Percentiles rank a stretch among this genome's conserved stretches.
phyloP scores from a whole-genome alignment of 2,113 vertebrate species.

The Anas platyrhynchos region DNA sequence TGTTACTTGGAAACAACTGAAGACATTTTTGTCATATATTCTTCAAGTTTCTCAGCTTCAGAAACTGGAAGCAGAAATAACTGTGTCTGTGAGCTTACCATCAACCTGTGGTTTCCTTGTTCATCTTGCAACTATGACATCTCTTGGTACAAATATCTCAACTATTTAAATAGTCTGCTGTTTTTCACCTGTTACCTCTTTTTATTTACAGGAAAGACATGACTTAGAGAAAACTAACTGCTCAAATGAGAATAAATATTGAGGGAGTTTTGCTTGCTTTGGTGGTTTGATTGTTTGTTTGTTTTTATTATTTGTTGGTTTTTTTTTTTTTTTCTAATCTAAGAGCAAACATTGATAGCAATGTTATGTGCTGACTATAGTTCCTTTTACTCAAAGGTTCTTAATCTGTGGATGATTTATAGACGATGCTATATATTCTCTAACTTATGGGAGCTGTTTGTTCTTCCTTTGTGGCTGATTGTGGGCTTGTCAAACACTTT shows the following conservation, averaged over 20 bases:
- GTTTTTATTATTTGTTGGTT: too few relatives aligned
- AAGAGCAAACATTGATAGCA: background rate
- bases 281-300: background rate
- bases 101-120: background rate
- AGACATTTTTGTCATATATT: background rate
- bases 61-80: background rate
- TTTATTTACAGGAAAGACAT: background rate
- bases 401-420: background rate
- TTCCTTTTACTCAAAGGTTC: background rate
- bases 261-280: background rate
- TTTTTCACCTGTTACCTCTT: background rate
- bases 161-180: background rate
- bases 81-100: background rate
- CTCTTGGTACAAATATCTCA: background rate
- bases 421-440: background rate
- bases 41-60: background rate
- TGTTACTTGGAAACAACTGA: background rate
- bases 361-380: fast-evolving
- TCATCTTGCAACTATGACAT: background rate
- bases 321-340: background rate
- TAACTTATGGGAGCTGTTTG: background rate
- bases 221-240: background rate
- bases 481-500: background rate
- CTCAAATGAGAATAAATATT: background rate
- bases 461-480: background rate